Percentiles rank a stretch among this genome's conserved stretches.
phyloP scores from a whole-genome alignment of 2,888 invertebrate species.

The Ectemnius lituratus region DNA sequence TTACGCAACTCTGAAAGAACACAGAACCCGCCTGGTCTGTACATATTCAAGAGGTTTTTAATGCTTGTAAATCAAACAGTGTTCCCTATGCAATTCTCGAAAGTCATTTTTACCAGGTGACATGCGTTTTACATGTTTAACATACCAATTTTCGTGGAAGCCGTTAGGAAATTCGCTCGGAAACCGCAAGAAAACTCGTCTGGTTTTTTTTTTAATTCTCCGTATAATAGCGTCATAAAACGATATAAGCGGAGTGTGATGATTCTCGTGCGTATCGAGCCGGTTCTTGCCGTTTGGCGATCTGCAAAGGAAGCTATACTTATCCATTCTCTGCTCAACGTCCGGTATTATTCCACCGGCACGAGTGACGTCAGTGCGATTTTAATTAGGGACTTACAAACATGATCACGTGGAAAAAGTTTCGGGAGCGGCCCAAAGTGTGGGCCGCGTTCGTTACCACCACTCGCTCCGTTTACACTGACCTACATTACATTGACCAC shows the following conservation, averaged over 20 bases:
- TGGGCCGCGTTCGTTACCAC: background rate
- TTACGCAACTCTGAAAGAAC: no score
- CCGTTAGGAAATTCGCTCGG: conserved; percentile 7
- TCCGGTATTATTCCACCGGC: conserved; percentile 18
- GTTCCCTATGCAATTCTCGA: no score
- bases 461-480: background rate
- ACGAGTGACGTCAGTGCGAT: conserved; percentile 13
- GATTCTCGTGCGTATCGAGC: conserved; percentile 9
- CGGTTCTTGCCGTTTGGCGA: conserved; percentile 12
- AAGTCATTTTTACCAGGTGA: no score
- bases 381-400: background rate
- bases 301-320: background rate
- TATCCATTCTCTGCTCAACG: background rate
- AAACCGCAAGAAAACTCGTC: background rate
- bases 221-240: background rate
- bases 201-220: background rate
- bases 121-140: no score
- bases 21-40: no score
- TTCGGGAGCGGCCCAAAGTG: background rate
- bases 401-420: conserved; percentile 9
- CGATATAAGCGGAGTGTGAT: background rate
- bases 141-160: no score
- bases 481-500: background rate
- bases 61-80: no score
- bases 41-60: no score